phyloP scores from a whole-genome alignment of 2,797 vertebrate species.

The Hemibagrus guttatus region DNA sequence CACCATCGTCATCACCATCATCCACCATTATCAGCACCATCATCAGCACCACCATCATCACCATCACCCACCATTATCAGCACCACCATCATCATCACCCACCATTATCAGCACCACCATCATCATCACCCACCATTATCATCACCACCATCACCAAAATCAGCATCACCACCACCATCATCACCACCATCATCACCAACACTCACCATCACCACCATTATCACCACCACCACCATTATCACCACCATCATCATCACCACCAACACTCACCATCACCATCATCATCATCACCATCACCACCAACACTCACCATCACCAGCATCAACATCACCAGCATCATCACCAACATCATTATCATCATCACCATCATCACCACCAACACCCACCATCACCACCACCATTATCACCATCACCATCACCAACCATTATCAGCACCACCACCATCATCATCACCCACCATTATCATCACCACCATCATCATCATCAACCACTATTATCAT shows the following conservation, averaged over 20 bases:
- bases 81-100: not conserved
- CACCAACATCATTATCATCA: too few species aligned
- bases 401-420: not conserved
- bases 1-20: not conserved
- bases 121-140: not conserved
- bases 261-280: not conserved
- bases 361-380: not conserved
- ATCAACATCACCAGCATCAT: not conserved
- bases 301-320: not conserved
- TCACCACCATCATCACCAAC: not conserved
- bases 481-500: too few species aligned
- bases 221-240: not conserved
- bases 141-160: not conserved
- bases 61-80: not conserved
- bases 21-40: not conserved
- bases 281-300: not conserved
- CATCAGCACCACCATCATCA: not conserved
- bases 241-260: not conserved
- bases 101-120: not conserved
- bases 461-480: not conserved
- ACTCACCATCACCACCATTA: not conserved
- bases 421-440: not conserved
- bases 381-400: not conserved
- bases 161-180: too few species aligned
- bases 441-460: too few species aligned